Percentiles rank a stretch among this genome's conserved stretches.
These are phyloP conservation scores for Aethina tumida DNA, from an alignment of 1,140 invertebrate species.

Conservation along the genomic window DNA sequence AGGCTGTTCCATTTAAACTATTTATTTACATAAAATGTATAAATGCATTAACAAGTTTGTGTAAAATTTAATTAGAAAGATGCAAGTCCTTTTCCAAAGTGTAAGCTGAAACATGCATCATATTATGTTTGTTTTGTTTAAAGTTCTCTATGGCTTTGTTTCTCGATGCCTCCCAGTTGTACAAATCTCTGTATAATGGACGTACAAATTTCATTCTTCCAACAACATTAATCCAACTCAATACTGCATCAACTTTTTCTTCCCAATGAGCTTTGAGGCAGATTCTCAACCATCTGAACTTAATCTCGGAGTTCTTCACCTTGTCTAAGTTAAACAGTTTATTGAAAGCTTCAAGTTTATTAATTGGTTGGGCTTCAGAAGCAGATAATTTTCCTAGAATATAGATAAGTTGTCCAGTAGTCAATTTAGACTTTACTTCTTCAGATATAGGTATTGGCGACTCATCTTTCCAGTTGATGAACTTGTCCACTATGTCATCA, in stretches of 20 bases:
- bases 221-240: conserved; percentile 70
- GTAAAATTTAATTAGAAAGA: conserved; percentile 12
- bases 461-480: conserved; percentile 41
- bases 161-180: conserved; percentile 63
- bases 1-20: conserved; percentile 1
- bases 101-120: conserved; percentile 74
- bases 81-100: conserved; percentile 69
- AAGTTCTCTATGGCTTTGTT: conserved; percentile 62
- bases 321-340: conserved; percentile 55
- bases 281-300: conserved; percentile 69
- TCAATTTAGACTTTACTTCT: conserved; percentile 46
- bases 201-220: conserved; percentile 87
- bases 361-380: conserved; percentile 12
- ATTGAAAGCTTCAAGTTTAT: conserved; percentile 54
- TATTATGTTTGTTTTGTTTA: conserved; percentile 53
- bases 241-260: conserved; percentile 49
- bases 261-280: conserved; percentile 63
- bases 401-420: conserved; percentile 58
- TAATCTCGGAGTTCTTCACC: conserved; percentile 71
- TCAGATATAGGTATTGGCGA: conserved; percentile 36
- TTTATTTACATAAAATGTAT: conserved; percentile 1
- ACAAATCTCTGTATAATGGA: conserved; percentile 80
- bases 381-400: conserved; percentile 63
- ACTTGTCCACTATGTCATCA: conserved; percentile 44
- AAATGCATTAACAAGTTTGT: not conserved